Evolutionary conservation across 2,797 vertebrate species (phyloP), one percentile per base, ranked within the genome.

Genomic region (Crypturellus tataupa): DNA sequence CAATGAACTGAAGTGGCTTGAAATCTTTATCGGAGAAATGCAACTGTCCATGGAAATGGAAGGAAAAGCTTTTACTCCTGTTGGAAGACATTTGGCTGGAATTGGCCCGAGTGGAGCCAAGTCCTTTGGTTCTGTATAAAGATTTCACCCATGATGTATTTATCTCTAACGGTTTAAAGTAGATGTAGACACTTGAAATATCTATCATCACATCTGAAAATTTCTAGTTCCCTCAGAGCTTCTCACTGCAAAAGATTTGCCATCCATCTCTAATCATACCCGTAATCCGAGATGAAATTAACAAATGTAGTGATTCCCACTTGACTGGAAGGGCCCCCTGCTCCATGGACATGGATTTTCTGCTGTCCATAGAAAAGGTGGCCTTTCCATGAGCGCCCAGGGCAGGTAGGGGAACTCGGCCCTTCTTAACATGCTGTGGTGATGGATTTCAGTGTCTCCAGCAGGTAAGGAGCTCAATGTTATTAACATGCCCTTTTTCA

Each of bases 401-500:
- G 96, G 86, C 72, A 78, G 96, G 80, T 64, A 83, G 94, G 97
- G 97, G 94, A 90, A 91, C 77, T 89, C 53, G 72, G 93, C 86
- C 95, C 92, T 94, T 92, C 94, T 93, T 93, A 76, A 55, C 94
- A 81, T 92, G 97, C 96, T 97, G 98, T 98, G 98, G 97, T 98
- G 98, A 98, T 98, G 97, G 97, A 97, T 98, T 98, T 98, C 97
- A 97, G 97, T 98, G 98, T 98, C 97, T 97, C 91, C 95, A 81
- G 90, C 98, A 98, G 98, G 98, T 98, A 98, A 98, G 98, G 98
- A 97, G 94, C 98, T 97, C 93, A 82, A 96, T 98, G 97, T 98
- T 98, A 95, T 98, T 98, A 97, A 98, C 97, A 92, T 99, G 98
- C 98, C 98, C 97, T 97, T 98, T 98, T 97, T 97, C 97, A 97